Conservation (phyloP, 2,797 vertebrate genomes). For the Brotogeris chrysoptera region DNA sequence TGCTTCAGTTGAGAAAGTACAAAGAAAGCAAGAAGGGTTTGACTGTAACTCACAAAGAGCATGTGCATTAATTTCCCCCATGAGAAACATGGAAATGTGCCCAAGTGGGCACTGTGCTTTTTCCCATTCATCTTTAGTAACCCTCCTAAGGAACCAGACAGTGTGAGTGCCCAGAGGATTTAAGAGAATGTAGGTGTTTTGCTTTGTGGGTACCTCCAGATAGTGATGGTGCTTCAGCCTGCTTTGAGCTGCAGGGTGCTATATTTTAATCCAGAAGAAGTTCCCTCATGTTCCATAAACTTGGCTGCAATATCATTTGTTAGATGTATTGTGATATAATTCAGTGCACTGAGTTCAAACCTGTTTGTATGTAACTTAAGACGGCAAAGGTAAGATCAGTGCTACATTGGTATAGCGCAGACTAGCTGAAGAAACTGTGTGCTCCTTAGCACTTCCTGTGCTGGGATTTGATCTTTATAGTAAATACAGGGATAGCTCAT, state of each 20-base stretch:
- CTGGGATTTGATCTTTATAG: background rate
- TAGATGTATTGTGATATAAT: background rate
- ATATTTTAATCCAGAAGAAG: background rate
- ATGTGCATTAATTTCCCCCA: background rate
- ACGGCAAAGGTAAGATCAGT: background rate
- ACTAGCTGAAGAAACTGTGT: background rate
- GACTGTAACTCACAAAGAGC: background rate
- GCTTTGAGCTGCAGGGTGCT: background rate
- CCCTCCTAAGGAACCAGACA: fast-evolving
- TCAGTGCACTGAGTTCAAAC: background rate
- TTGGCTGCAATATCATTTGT: background rate
- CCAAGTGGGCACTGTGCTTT: background rate
- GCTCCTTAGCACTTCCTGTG: background rate
- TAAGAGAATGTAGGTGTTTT: background rate
- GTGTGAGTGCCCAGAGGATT: background rate
- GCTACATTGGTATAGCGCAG: fast-evolving
- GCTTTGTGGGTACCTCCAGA: background rate
- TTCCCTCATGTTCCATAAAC: background rate
- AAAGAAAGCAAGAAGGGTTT: background rate
- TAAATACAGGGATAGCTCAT: background rate
- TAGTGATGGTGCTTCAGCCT: background rate
- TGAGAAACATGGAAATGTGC: background rate
- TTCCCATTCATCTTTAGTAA: background rate
- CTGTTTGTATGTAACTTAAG: background rate
- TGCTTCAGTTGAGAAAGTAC: background rate